Base-by-base conservation (phyloP, 2,797 vertebrate species). In the Poeciliopsis paucimaculata region DNA sequence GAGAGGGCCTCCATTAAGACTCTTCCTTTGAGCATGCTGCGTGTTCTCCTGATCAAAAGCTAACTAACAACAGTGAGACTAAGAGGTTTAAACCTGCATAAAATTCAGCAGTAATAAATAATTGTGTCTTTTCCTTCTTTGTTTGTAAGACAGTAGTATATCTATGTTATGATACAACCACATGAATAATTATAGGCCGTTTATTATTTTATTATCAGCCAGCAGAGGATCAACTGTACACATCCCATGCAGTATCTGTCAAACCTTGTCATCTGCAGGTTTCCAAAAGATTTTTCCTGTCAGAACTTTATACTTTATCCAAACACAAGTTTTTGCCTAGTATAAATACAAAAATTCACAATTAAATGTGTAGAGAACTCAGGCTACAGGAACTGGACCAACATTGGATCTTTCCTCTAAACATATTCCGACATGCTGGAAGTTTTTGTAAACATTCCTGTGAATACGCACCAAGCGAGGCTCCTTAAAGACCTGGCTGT, bases 401-500 rank as follows among this genome's bases (percentile, higher is more conserved):
- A 23, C 49, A 51, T 23, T 13, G 0, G 20, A 39, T 13, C 43
- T 4, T 68, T 39, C 64, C 20, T 41, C 6, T 66, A 41, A 26
- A 70, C 12, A 26, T 5, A 26, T 70, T 26, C 10, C 2, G 36
- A 43, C 55, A 51, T 23, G 9, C 15, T 68, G 64, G 64, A 68
- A 5, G 18, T 20, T 62, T 34, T 34, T 62, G 13, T 34, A 16
- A 62, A 62, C n/a, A 1, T 68, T 7, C 31, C 5, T 47, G 28
- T 5, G 0, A 47, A n/a, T 72, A 78, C 88, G 75, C 94, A 99
- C 98, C 97, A 99, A 92, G 86, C 97, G 97, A 43, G 98, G 98
- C 85, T 99, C 98, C 93, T 98, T 99, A 92, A 99, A 99, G 81
- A 99, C 97, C 91, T 99, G 98, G 90, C 98, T 99, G 95, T 99